Conservation (phyloP, 2,113 vertebrate species). For the Boleophthalmus pectinirostris region DNA sequence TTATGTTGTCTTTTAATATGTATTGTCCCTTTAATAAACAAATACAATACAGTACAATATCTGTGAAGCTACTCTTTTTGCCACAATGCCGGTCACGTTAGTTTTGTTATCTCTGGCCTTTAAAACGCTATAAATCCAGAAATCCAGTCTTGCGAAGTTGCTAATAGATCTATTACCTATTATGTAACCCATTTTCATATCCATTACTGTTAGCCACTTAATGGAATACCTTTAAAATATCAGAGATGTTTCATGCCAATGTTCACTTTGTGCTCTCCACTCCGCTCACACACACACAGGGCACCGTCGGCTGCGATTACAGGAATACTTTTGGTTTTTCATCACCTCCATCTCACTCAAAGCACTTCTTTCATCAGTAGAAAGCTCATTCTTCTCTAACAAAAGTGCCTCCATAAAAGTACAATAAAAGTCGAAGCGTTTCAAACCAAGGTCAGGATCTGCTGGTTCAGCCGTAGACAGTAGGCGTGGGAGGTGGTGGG, state of each 20-base stretch:
- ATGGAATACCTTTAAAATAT: background rate
- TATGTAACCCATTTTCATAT: background rate
- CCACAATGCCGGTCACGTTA: background rate
- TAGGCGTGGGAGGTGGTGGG: constrained; percentile 18
- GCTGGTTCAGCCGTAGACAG: constrained; percentile 39
- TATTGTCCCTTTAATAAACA: too few relatives aligned
- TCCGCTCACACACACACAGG: background rate
- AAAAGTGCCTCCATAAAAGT: constrained; percentile 16
- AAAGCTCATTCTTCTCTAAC: background rate
- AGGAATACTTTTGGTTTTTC: constrained; percentile 24
- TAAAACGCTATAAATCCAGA: background rate
- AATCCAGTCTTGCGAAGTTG: background rate
- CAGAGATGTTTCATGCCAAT: background rate
- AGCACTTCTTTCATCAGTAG: constrained; percentile 14
- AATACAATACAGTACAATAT: background rate
- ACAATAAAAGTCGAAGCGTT: constrained; percentile 20
- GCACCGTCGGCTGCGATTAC: constrained; percentile 28
- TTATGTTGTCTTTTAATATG: too few relatives aligned
- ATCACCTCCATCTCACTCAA: constrained; percentile 48
- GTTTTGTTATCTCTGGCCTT: background rate
- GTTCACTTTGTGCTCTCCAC: background rate
- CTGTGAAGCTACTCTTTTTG: background rate
- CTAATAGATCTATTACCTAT: background rate
- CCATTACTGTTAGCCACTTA: background rate
- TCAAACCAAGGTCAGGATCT: constrained; percentile 35